A percentile compares a stretch with the other conserved stretches of the same genome.
Conservation (phyloP, 2,888 invertebrate species). For the Beris chalybata region DNA sequence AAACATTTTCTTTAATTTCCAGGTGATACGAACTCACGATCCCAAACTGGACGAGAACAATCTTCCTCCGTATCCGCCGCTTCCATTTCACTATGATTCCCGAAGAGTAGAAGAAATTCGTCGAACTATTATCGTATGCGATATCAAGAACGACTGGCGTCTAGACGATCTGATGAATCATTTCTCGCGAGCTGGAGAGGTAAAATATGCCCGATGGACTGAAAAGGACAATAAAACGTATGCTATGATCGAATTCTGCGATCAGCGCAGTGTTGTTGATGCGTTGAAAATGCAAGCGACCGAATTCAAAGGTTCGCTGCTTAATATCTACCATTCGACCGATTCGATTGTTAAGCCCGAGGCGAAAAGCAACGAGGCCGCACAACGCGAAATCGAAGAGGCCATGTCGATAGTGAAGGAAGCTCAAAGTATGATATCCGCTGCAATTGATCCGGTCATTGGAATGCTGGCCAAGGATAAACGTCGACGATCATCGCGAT, state of each 20-base stretch:
- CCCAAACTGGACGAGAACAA: slow-evolving; percentile 81
- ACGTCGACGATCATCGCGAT: slow-evolving; percentile 60
- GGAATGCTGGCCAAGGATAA: slow-evolving; percentile 86
- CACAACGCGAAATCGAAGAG: slow-evolving; percentile 93
- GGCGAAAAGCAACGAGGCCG: slow-evolving; percentile 93
- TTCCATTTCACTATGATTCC: slow-evolving; percentile 85
- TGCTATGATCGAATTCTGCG: slow-evolving; percentile 90
- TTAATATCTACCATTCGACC: slow-evolving; percentile 84
- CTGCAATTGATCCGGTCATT: slow-evolving; percentile 89
- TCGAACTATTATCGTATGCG: slow-evolving; percentile 84
- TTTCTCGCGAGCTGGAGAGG: slow-evolving; percentile 86
- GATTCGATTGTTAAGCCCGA: slow-evolving; percentile 91
- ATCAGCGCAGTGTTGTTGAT: slow-evolving; percentile 84
- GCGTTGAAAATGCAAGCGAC: slow-evolving; percentile 84
- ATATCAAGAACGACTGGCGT: slow-evolving; percentile 71
- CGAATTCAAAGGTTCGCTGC: slow-evolving; percentile 69
- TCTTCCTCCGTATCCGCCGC: slow-evolving; percentile 86
- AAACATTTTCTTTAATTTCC: slow-evolving; percentile 33
- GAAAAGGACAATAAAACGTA: slow-evolving; percentile 78
- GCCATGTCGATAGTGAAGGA: slow-evolving; percentile 97
- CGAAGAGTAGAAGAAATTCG: slow-evolving; percentile 94
- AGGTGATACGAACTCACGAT: slow-evolving; percentile 84
- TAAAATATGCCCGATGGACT: slow-evolving; percentile 92
- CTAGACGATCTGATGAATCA: slow-evolving; percentile 87
- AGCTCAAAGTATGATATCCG: slow-evolving; percentile 91